Evolutionary conservation across 2,113 vertebrate species (phyloP).

Genomic region (Anguilla japonica): DNA sequence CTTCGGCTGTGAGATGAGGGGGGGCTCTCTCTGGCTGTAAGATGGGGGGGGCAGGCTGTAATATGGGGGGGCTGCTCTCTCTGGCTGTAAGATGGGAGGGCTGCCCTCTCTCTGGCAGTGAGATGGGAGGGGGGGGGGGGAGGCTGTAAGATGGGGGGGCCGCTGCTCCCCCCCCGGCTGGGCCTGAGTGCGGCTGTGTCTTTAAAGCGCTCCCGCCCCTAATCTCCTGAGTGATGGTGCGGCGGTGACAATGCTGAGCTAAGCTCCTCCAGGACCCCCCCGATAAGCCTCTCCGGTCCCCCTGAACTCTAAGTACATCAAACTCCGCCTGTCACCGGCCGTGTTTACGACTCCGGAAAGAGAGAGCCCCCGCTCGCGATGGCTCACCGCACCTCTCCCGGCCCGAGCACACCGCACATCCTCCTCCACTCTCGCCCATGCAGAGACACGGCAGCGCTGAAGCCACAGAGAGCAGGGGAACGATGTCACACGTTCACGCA

Average conservation of each 20-base stretch:
- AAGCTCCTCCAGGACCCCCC: slow-evolving; percentile 33
- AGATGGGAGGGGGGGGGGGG: too few relatives aligned
- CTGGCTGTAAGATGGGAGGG: slow-evolving; percentile 39
- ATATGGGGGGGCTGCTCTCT: too few relatives aligned
- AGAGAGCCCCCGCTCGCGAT: not conserved
- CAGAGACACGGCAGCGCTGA: not conserved
- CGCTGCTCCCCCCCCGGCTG: not conserved
- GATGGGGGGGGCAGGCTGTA: too few relatives aligned
- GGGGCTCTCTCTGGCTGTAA: too few relatives aligned
- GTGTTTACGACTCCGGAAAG: slow-evolving; percentile 18
- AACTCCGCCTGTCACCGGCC: slow-evolving; percentile 19
- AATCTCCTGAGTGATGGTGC: slow-evolving; percentile 33
- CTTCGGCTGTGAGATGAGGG: too few relatives aligned
- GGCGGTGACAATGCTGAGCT: slow-evolving; percentile 29
- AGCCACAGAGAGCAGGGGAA: not conserved
- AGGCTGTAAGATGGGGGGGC: too few relatives aligned
- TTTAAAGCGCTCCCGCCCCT: slow-evolving; percentile 29
- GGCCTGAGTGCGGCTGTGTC: slow-evolving; percentile 22
- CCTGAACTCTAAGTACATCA: slow-evolving; percentile 11
- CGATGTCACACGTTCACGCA: not conserved
- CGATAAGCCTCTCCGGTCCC: slow-evolving; percentile 25
- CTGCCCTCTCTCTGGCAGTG: too few relatives aligned
- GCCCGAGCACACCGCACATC: not conserved
- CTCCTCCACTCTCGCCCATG: not conserved
- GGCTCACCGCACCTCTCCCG: not conserved